Percentiles rank a stretch among this genome's conserved stretches.
Conservation (phyloP, 2,113 vertebrate genomes). For the Prietella phreatophila region DNA sequence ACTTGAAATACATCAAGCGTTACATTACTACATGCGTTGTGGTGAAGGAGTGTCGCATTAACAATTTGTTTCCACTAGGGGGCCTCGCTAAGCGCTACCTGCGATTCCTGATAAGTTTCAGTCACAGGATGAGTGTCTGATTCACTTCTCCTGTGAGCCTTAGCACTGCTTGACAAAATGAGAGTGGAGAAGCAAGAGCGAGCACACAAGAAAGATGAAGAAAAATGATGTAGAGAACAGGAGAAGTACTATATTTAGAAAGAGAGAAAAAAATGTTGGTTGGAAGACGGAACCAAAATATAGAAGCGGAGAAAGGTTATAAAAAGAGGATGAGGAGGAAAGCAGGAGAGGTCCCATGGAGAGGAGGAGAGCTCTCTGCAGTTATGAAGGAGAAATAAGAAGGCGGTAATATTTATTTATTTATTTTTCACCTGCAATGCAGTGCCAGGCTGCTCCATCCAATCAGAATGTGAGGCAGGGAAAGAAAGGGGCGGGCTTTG, state of each 20-base stretch:
- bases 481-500: conserved; percentile 59
- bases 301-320: not conserved
- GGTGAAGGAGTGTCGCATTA: not conserved
- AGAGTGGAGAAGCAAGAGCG: not conserved
- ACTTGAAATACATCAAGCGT: too few relatives aligned
- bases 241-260: not conserved
- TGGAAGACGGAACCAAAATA: not conserved
- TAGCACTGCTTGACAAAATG: not conserved
- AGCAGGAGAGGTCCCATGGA: not conserved
- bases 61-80: not conserved
- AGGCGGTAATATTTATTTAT: not conserved
- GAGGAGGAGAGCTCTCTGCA: conserved; percentile 4
- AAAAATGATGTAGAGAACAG: not conserved
- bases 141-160: not conserved
- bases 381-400: conserved; percentile 59
- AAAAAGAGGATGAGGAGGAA: conserved; percentile 37
- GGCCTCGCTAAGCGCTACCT: conserved; percentile 27
- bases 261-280: not conserved
- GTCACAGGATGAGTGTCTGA: not conserved
- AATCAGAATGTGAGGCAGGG: conserved; percentile 67
- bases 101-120: conserved; percentile 8
- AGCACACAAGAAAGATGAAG: not conserved
- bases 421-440: conserved; percentile 85
- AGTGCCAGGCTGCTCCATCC: conserved; percentile 77
- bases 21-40: too few relatives aligned